Conservation (phyloP, 1,140 invertebrate genomes). For the Trachymyrmex cornetzi region DNA sequence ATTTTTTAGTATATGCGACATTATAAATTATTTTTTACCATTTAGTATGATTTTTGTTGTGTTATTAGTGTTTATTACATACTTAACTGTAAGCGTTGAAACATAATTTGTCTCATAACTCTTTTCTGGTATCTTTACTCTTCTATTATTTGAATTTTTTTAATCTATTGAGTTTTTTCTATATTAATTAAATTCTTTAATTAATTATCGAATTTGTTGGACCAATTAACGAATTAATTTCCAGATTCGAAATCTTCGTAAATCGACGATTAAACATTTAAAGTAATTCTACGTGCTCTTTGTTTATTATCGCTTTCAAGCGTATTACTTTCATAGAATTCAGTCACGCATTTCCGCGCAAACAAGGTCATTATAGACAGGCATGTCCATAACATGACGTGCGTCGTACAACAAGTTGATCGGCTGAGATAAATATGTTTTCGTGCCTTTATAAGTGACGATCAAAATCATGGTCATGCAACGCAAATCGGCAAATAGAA, state of each 20-base stretch:
- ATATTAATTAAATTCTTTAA: not conserved
- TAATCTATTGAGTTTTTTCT: too few species aligned
- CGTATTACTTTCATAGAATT: not conserved
- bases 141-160: too few species aligned
- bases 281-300: not conserved
- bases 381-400: not conserved
- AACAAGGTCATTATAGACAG: constrained; percentile 10
- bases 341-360: constrained; percentile 11
- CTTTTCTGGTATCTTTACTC: too few species aligned
- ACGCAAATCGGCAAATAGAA: not conserved
- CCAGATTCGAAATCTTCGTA: not conserved
- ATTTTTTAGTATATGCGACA: too few species aligned
- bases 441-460: not conserved
- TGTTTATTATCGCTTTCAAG: not conserved
- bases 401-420: not conserved
- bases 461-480: constrained; percentile 39
- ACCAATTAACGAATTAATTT: not conserved
- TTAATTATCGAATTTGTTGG: not conserved
- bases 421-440: constrained; percentile 36
- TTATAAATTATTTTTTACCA: too few species aligned
- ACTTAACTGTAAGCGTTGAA: too few species aligned
- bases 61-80: too few species aligned
- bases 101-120: too few species aligned
- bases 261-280: not conserved
- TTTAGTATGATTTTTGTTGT: too few species aligned